Evolutionary conservation across 2,113 vertebrate genomes (phyloP).

Genomic region (Eurypyga helias): DNA sequence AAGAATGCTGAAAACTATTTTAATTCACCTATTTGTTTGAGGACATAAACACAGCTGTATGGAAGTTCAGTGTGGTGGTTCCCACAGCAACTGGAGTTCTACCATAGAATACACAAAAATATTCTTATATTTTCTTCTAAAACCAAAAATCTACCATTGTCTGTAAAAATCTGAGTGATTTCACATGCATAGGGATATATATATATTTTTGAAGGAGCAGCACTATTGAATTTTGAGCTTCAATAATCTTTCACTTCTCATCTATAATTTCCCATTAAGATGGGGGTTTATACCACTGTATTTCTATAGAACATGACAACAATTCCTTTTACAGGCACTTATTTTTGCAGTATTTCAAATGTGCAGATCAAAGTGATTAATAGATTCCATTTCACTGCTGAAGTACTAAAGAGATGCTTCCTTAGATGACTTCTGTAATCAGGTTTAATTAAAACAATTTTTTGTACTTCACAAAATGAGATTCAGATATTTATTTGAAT

Average conservation of each 20-base stretch:
- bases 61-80: not conserved
- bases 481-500: constrained; percentile 69
- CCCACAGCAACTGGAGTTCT: constrained; percentile 7
- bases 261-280: constrained; percentile 9
- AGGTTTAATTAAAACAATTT: constrained; percentile 66
- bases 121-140: not conserved
- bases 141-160: not conserved
- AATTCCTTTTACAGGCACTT: constrained; percentile 19
- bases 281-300: not conserved
- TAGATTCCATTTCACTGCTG: constrained; percentile 47
- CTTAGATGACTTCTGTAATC: constrained; percentile 48
- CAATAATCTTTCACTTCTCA: constrained; percentile 2
- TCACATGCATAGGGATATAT: not conserved
- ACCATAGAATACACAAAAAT: not conserved
- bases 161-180: not conserved
- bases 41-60: constrained; percentile 18
- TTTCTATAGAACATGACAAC: constrained; percentile 33
- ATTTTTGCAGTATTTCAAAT: constrained; percentile 46
- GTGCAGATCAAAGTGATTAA: constrained; percentile 53
- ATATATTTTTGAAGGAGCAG: not conserved
- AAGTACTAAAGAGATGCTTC: constrained; percentile 35
- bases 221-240: constrained; percentile 13
- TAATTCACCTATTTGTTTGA: not conserved
- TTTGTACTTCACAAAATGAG: constrained; percentile 47
- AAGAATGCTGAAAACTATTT: not conserved